Base-by-base conservation (phyloP, 2,113 vertebrate genomes). In the Phodopus roborovskii region DNA sequence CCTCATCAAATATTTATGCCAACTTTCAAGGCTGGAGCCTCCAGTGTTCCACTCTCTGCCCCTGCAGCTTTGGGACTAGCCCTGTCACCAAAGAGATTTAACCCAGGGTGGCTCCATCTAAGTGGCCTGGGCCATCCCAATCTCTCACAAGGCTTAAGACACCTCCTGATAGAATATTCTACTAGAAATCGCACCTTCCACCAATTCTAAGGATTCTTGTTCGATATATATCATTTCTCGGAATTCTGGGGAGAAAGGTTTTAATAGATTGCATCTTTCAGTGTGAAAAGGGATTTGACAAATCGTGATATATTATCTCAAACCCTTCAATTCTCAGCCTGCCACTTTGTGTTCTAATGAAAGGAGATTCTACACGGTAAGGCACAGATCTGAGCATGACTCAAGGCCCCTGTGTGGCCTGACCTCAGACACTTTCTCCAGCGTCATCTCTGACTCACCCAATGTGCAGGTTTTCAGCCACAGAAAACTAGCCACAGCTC, bases 1-100 rank as follows among this genome's bases (percentile, higher is more conserved):
- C 0, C 0, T 48, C 74, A 93, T 96, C 78, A 95, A 97, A 96
- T 62, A 94, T 94, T 79, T 68, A 96, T 79, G 82, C 39, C 90
- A n/a, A 89, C 56, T 85, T 93, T 82, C 73, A 94, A 58, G 77
- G 45, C 45, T 45, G 24, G 45, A 70, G 95, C 4, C 4, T 66
- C 36, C 42, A 73, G 30, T 77, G 62, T 64, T 78, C 64, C 73
- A 88, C 66, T 71, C n/a, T 58, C 70, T 64, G 17, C 56, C 22
- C 30, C 70, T 75, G 16, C 7, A 58, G 58, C 36, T 92, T 77
- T 45, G 71, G 90, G 89, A 77, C 48, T 56, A 85, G 28, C 24
- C 60, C 22, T 0, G 6, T 33, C 78, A 94, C 1, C 53, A 42
- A 79, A 39, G 53, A 68, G 70, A 73, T 68, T 62, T 58, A 26